Conservation (phyloP, 2,888 invertebrate genomes). For the Psylliodes chrysocephalus region DNA sequence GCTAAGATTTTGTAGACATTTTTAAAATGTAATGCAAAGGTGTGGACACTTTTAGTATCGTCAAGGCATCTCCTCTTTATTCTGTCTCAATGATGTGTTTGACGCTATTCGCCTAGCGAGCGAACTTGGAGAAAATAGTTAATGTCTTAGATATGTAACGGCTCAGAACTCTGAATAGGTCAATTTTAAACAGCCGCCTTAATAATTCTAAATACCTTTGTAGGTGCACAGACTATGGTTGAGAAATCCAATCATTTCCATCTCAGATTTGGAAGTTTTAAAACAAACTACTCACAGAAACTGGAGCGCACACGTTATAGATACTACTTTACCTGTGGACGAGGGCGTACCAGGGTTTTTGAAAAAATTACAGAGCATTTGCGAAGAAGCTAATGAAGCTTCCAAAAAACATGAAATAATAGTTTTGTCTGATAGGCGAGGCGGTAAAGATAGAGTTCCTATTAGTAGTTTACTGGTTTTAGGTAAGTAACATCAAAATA, state of each 20-base stretch:
- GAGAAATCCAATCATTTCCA: slow-evolving; percentile 92
- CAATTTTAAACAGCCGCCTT: too few species aligned
- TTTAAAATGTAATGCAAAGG: too few species aligned
- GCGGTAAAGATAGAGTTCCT: slow-evolving; percentile 74
- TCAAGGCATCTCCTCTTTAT: too few species aligned
- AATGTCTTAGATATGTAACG: too few species aligned
- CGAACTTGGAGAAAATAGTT: too few species aligned
- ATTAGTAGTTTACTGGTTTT: slow-evolving; percentile 85
- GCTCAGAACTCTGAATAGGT: too few species aligned
- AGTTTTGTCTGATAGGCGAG: slow-evolving; percentile 83
- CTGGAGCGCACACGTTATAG: slow-evolving; percentile 85
- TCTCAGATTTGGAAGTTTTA: slow-evolving; percentile 89
- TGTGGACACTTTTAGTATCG: too few species aligned
- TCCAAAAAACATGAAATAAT: slow-evolving; percentile 77
- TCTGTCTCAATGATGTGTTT: too few species aligned
- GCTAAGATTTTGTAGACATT: too few species aligned
- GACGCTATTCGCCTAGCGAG: too few species aligned
- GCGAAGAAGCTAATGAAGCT: slow-evolving; percentile 83
- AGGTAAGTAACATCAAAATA: slow-evolving; percentile 66
- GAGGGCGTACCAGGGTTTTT: slow-evolving; percentile 76
- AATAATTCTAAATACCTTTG: background rate
- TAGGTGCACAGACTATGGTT: slow-evolving; percentile 84
- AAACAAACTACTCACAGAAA: slow-evolving; percentile 85
- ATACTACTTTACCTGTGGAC: slow-evolving; percentile 85
- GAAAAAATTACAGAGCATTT: slow-evolving; percentile 82